Conservation (phyloP, 2,888 invertebrate species). For the Julus scanicus region DNA sequence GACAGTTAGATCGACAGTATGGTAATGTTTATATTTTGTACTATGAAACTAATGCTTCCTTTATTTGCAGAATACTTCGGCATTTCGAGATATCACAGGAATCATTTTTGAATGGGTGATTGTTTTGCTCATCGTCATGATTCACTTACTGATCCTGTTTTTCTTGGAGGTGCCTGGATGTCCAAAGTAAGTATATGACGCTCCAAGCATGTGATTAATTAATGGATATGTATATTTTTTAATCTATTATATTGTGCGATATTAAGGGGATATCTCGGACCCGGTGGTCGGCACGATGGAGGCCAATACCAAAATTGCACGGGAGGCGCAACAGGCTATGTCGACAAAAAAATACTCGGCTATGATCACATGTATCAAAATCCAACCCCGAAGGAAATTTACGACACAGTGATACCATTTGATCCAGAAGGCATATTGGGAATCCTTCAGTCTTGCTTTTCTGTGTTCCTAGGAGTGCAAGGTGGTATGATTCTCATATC, state of each 20-base stretch:
- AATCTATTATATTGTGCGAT: no score
- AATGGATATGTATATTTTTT: background rate
- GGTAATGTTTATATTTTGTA: background rate
- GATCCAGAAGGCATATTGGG: slow-evolving; percentile 93
- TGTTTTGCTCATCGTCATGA: slow-evolving; percentile 62
- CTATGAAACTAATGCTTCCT: background rate
- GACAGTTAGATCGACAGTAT: background rate
- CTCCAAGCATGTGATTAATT: no score
- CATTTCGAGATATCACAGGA: slow-evolving; percentile 63
- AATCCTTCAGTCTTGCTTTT: slow-evolving; percentile 65
- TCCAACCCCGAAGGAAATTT: slow-evolving; percentile 76
- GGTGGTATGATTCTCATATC: slow-evolving; percentile 79
- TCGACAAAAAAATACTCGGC: slow-evolving; percentile 82
- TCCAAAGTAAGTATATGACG: slow-evolving; percentile 64
- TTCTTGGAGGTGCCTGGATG: slow-evolving; percentile 67
- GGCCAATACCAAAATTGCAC: slow-evolving; percentile 74
- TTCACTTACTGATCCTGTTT: slow-evolving; percentile 67
- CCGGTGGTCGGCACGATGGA: slow-evolving; percentile 83
- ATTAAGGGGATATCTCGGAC: slow-evolving; percentile 86
- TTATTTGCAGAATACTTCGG: slow-evolving; percentile 50
- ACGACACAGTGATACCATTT: slow-evolving; percentile 70
- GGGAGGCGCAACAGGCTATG: slow-evolving; percentile 88
- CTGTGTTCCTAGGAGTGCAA: slow-evolving; percentile 67
- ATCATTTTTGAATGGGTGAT: slow-evolving; percentile 67
- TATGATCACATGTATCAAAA: slow-evolving; percentile 78